Evolutionary conservation across 2,797 vertebrate species (phyloP).

Genomic region (Platalea minor): DNA sequence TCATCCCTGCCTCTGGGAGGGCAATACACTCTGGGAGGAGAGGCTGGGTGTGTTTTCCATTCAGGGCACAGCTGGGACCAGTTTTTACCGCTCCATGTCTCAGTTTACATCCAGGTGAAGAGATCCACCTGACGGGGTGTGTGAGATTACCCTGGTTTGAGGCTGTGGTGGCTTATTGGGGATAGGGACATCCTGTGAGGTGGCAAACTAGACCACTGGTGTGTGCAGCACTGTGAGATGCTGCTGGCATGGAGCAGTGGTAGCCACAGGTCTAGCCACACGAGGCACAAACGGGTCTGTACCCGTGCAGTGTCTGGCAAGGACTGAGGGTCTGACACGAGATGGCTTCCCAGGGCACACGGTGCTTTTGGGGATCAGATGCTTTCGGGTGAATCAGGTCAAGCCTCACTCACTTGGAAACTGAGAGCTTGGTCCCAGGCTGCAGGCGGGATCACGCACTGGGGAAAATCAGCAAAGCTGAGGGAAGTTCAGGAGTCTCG

Average conservation of each 20-base stretch:
- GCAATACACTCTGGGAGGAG: neutral
- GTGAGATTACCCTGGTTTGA: neutral
- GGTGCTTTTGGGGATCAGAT: neutral
- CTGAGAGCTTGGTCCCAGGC: neutral
- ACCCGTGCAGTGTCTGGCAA: neutral
- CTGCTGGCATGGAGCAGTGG: neutral
- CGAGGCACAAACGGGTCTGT: neutral
- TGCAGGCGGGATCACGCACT: neutral
- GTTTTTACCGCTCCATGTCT: neutral
- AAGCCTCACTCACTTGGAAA: neutral
- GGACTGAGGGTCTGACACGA: neutral
- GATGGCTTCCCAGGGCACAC: neutral
- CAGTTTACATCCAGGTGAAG: neutral
- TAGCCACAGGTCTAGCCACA: neutral
- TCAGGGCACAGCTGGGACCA: neutral
- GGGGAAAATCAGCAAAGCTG: neutral
- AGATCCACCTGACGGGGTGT: neutral
- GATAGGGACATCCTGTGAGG: neutral
- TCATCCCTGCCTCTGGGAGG: neutral
- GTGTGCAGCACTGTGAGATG: neutral
- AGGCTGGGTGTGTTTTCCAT: neutral
- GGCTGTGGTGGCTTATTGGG: neutral
- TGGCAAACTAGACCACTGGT: neutral
- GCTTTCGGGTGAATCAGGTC: neutral
- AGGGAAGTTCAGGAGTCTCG: neutral